Conservation (phyloP, 2,888 invertebrate genomes). For the Troglohyphantes excavatus region DNA sequence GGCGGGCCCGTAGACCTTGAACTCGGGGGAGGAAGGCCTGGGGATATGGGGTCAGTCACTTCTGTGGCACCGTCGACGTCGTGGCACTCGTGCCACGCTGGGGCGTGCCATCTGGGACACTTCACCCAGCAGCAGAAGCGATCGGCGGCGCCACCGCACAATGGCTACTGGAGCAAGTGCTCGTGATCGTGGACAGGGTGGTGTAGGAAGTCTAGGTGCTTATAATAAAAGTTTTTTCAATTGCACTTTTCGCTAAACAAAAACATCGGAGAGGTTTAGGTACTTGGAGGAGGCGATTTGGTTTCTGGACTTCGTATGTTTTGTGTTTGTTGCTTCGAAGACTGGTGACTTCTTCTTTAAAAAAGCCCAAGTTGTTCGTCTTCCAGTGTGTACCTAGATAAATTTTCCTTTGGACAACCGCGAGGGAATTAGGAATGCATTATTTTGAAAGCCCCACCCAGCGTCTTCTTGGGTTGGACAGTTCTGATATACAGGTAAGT, state of each 20-base stretch:
- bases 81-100: conserved; percentile 80
- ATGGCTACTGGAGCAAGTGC: conserved; percentile 81
- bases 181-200: conserved; percentile 66
- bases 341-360: conserved; percentile 43
- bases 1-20: conserved; percentile 79
- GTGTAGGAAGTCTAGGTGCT: conserved; percentile 63
- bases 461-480: conserved; percentile 10
- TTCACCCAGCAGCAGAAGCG: conserved; percentile 78
- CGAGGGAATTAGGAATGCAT: conserved; percentile 42
- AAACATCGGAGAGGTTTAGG: conserved; percentile 30
- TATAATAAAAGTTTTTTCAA: conserved; percentile 57
- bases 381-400: conserved; percentile 68
- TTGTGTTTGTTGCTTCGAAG: conserved; percentile 27
- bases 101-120: conserved; percentile 80
- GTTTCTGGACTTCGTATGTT: conserved; percentile 10
- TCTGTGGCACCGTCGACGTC: conserved; percentile 80
- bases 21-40: conserved; percentile 70
- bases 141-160: conserved; percentile 79
- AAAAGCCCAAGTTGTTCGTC: conserved; percentile 69
- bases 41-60: conserved; percentile 79
- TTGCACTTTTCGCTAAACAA: conserved; percentile 60
- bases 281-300: conserved; percentile 16
- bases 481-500: conserved; percentile 37
- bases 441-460: conserved; percentile 28
- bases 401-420: conserved; percentile 30